Evolutionary conservation across 2,113 vertebrate genomes (phyloP).

Genomic region (Theropithecus gelada): DNA sequence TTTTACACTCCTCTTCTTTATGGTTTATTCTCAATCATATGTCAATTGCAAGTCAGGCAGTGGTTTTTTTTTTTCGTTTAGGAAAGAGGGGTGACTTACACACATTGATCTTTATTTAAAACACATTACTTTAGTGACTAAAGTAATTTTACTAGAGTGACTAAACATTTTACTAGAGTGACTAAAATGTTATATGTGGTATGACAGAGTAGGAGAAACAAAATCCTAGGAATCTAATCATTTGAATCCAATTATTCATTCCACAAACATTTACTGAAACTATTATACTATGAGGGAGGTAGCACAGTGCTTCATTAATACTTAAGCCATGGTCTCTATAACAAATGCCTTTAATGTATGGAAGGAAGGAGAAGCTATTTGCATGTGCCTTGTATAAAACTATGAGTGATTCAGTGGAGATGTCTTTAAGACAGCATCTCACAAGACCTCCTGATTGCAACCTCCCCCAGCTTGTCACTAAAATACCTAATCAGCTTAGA

Average conservation of each 20-base stretch:
- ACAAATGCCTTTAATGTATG: background rate
- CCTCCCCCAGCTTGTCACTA: background rate
- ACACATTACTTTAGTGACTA: background rate
- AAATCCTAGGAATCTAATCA: background rate
- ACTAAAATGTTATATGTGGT: background rate
- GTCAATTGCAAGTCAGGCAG: background rate
- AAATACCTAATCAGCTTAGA: background rate
- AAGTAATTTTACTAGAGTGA: too few species aligned
- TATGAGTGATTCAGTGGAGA: background rate
- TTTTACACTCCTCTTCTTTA: background rate
- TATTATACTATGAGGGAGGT: background rate
- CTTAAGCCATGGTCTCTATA: background rate
- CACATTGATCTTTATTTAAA: slow-evolving; percentile 37
- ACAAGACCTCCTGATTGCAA: fast-evolving
- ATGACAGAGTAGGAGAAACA: background rate
- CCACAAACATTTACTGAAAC: background rate
- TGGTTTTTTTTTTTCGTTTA: background rate
- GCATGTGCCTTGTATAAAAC: background rate
- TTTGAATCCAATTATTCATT: background rate
- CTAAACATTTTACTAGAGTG: background rate
- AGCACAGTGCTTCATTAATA: background rate
- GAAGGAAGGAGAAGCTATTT: background rate
- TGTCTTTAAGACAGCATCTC: background rate
- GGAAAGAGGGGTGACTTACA: background rate
- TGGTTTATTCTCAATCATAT: background rate